Base-by-base conservation (phyloP, 2,888 invertebrate genomes). In the Epiblema foenella region DNA sequence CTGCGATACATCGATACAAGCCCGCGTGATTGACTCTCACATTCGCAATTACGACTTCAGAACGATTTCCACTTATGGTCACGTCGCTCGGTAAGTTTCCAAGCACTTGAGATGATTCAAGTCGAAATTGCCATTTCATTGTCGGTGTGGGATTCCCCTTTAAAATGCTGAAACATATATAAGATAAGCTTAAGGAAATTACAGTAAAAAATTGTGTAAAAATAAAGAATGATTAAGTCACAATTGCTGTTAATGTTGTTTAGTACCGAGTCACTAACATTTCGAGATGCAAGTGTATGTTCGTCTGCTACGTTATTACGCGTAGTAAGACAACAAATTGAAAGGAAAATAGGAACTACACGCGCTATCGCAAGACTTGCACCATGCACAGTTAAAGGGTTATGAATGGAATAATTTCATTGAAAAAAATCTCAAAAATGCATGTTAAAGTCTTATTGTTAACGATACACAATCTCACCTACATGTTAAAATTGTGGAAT, bases 401-500 rank as follows among this genome's bases (percentile, higher is more conserved):
- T 33, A 33, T 5, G 33, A 33, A 33, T 5, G 2, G 9, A 33
- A 33, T 8, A n/a, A n/a, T 33, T 8, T 33, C 33, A 33, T 33
- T 33, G 33, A 8, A 33, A 5, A 33, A 33, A 33, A 5, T 5
- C 5, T 33, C 3, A 0, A 33, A 2, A 33, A 7, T 33, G 9
- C 33, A 8, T 33, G 33, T 33, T 33, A 2, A 5, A 8, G 33
- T 33, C 9, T 64, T 42, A 62, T 63, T n/a, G 15, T 59, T 72
- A 66, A 56, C 33, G 74, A 81, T 80, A 83, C 77, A 81, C 74
- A 89, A 84, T 90, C 93, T 93, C 90, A 93, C 93, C 93, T 93
- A 92, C 92, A 92, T 91, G 90, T 80, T 78, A 92, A 81, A 79
- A 81, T 80, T 52, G 85, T 76, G 0, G 88, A 70, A 15, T 80